A percentile compares a stretch with the other conserved stretches of the same genome.
Conservation (phyloP, 2,797 vertebrate species). For the Zenarchopterus dispar region DNA sequence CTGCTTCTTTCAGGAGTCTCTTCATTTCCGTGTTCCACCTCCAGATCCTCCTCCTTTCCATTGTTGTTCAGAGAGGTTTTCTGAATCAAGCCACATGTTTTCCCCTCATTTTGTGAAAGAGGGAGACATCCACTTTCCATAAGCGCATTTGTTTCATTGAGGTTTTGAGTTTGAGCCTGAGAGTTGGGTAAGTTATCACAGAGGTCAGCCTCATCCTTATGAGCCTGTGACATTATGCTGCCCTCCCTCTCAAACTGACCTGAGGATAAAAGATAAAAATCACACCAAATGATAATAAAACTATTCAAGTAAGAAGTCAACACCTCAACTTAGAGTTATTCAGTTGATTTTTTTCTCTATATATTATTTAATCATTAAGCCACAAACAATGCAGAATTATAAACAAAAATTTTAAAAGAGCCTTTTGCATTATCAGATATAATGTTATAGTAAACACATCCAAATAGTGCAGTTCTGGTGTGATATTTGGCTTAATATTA, state of each 20-base stretch:
- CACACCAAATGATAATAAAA: not conserved
- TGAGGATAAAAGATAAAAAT: constrained; percentile 33
- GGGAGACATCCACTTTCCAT: constrained; percentile 28
- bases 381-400: not conserved
- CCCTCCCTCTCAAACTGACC: constrained; percentile 65
- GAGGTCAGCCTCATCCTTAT: constrained; percentile 33
- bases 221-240: constrained; percentile 58
- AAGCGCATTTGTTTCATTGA: constrained; percentile 54
- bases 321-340: not conserved
- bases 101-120: constrained; percentile 37
- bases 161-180: constrained; percentile 60
- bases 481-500: not conserved
- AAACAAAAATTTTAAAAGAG: constrained; percentile 15
- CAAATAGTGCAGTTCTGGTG: not conserved
- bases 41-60: constrained; percentile 23
- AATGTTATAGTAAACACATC: not conserved
- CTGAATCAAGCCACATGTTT: constrained; percentile 9
- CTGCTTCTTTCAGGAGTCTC: constrained; percentile 8
- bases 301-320: not conserved
- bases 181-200: constrained; percentile 60
- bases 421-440: not conserved
- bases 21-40: constrained; percentile 26
- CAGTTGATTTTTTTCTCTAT: not conserved
- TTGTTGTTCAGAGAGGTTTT: constrained; percentile 45
- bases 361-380: constrained; percentile 2